Evolutionary conservation across 2,113 vertebrate species (phyloP), one percentile per base, ranked within the genome.

Genomic region (Amphiprion ocellaris): DNA sequence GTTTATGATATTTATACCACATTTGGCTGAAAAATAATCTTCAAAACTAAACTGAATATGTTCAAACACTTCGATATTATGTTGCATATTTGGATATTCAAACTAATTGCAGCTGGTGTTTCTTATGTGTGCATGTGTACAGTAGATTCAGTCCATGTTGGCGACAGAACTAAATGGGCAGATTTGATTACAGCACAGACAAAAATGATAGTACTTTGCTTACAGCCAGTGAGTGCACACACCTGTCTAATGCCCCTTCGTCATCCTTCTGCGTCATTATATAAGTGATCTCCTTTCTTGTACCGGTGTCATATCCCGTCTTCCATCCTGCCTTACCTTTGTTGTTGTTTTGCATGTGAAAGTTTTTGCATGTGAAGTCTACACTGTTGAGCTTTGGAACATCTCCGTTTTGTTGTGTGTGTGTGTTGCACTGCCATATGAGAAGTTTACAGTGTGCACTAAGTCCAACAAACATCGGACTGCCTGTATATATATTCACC

Each of bases 261-360:
- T 73, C 3, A 63, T 24, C 6, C 50, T 60, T 26, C 19, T 44
- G 11, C 49, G 4, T n/a, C 26, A 10, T 55, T 56, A 15, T 12
- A 69, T 6, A 61, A 55, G 26, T 23, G 10, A 77, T 23, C 10
- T 47, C 30, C 10, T 39, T 11, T 15, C 1, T 17, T 62, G 6
- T 33, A n/a, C 10, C 47, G 23, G 5, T 10, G 9, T 37, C 16
- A 21, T 24, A 5, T 33, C 17, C 68, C 39, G 26, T 77, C 16
- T 8, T 30, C 10, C 70, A 66, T 54, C 67, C 74, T 74, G 77
- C 60, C 74, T 75, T 72, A 70, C n/a, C 53, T n/a, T 1, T 74
- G 61, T 33, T 30, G 0, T 9, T 53, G 26, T 81, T 66, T 66
- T 71, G 46, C 41, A 69, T 74, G 28, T 50, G 21, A 62, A 44